phyloP scores from a whole-genome alignment of 2,113 vertebrate species.

The Cottus gobio region DNA sequence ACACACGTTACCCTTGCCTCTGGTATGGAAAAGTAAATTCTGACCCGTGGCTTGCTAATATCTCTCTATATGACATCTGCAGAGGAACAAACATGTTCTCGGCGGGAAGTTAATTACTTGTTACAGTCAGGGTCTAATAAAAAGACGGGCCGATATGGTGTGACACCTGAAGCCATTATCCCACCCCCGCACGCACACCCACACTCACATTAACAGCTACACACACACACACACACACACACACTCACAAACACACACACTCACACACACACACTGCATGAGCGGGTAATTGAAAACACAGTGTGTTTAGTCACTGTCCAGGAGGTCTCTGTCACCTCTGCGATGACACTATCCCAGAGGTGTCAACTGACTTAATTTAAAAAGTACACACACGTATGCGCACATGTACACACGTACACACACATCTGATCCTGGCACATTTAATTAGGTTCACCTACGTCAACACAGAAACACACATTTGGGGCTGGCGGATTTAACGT shows the following conservation, averaged over 20 bases:
- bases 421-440: constrained; percentile 16
- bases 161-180: constrained; percentile 75
- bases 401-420: background rate
- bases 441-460: constrained; percentile 60
- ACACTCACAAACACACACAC: constrained; percentile 17
- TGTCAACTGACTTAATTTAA: constrained; percentile 69
- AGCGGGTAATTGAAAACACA: constrained; percentile 61
- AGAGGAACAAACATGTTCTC: constrained; percentile 73
- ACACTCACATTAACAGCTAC: background rate
- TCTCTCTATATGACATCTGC: constrained; percentile 65
- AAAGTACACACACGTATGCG: constrained; percentile 18
- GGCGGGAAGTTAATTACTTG: constrained; percentile 76
- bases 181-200: background rate
- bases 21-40: constrained; percentile 61
- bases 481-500: constrained; percentile 25
- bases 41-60: constrained; percentile 55
- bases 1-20: constrained; percentile 15
- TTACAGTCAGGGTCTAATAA: constrained; percentile 75
- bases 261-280: constrained; percentile 31
- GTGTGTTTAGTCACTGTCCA: constrained; percentile 72
- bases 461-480: constrained; percentile 34
- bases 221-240: constrained; percentile 1
- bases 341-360: constrained; percentile 43
- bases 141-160: constrained; percentile 66
- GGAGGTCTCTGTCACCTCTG: constrained; percentile 70